Base-by-base conservation (phyloP, 2,888 invertebrate genomes). In the Amiota communis region DNA sequence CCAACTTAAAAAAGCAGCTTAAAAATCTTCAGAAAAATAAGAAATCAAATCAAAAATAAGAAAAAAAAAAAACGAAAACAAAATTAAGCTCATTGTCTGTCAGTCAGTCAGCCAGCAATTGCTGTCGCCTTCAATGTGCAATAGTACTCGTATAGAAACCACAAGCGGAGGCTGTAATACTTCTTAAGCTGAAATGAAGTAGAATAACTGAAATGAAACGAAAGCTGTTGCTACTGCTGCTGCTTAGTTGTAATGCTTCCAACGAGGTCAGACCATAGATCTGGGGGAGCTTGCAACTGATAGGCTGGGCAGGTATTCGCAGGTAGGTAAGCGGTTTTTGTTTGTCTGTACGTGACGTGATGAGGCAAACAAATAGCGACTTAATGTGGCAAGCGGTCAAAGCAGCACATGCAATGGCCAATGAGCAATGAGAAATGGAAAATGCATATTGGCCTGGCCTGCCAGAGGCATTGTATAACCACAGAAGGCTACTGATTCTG, bases 1-100 rank as follows among this genome's bases (percentile, higher is more conserved):
- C 20, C 48, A 65, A 12, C 48, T 65, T 46, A 48, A 47, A n/a
- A 65, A 65, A 65, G 13, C 13, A 64, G n/a, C 46, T 47, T 47
- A 64, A 64, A 47, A 47, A 15, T n/a, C 47, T 15, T 48, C 12
- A 48, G 12, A 17, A 65, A 15, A 64, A 48, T 36, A 36, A 36
- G 3, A 9, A 17, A 59, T 20, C 11, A 10, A 57, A 20, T 15
- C 15, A 46, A 64, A 65, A 46, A 46, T 63, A 63, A 63, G 63
- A 23, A 23, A 23, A 23, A 23, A 23, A 57, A 15, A 2, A 9
- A 17, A 59, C 3, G 12, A 11, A 59, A 23, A 59, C 17, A 47
- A 64, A 65, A 47, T 64, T 64, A 64, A 64, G 64, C 64, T 64
- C 47, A 46, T 64, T 64, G n/a, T 48, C 59, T 17, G 17, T 12